Evolutionary conservation across 2,797 vertebrate species (phyloP).

Genomic region (Sardinella longiceps): DNA sequence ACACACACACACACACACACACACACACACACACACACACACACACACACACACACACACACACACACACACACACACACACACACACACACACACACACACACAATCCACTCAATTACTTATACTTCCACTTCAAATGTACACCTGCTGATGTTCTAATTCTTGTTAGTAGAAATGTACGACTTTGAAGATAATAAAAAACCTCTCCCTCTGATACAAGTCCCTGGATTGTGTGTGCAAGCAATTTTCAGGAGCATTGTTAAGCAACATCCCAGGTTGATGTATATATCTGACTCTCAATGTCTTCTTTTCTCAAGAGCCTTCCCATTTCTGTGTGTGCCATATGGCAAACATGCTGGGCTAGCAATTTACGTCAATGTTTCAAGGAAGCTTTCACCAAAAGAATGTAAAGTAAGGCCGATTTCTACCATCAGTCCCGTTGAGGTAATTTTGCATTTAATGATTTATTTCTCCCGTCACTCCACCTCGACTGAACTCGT

Average conservation of each 20-base stretch:
- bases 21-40: constrained; percentile 26
- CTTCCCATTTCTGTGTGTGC: background rate
- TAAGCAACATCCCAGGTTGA: background rate
- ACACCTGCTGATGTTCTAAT: background rate
- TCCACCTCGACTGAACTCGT: constrained; percentile 55
- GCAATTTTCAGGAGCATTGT: background rate
- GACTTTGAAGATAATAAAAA: background rate
- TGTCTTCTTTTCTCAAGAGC: background rate
- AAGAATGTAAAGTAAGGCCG: background rate
- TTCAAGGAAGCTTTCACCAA: background rate
- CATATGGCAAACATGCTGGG: background rate
- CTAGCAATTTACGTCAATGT: background rate
- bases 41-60: background rate
- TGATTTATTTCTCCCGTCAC: constrained; percentile 51
- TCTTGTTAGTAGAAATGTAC: background rate
- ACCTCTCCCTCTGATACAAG: background rate
- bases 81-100: no score
- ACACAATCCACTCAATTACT: no score
- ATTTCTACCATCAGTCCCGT: background rate
- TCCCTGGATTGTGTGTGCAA: no score
- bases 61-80: no score
- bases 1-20: background rate
- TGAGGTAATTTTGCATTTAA: constrained; percentile 34
- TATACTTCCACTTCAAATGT: no score
- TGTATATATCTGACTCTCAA: background rate